Base-by-base conservation (phyloP, 2,797 vertebrate genomes). In the Eremophila alpestris region DNA sequence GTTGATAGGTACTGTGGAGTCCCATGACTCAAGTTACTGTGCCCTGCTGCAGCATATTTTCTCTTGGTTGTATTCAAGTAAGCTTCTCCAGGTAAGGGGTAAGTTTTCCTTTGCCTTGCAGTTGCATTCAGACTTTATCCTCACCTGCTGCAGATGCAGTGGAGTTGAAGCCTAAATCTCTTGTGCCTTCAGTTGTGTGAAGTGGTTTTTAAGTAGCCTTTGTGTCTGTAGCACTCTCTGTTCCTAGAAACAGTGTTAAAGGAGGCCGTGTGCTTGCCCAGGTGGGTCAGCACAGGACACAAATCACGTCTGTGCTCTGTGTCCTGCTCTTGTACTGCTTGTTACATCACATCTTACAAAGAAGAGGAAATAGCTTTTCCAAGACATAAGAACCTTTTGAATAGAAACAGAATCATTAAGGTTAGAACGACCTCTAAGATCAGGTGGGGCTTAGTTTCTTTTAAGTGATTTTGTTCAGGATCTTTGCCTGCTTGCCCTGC, bases 311-410 rank as follows among this genome's bases (percentile, higher is more conserved):
- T 51, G 9, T 67, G 36, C 54, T 68, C 46, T 34, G 36, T 36
- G 43, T 76, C 7, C 23, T 0, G 0, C 15, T 45, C 24, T 22
- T 68, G 14, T 68, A 11, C n/a, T 82, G 71, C 49, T 38, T 16
- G 17, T 77, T 41, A 59, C 46, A 16, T 56, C 19, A 21, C 8
- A 1, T 49, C 38, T 60, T 78, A 21, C 32, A 8, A 34, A 73
- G 69, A 87, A 45, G 13, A 74, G 17, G 14, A 74, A 83, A 41
- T 9, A 58, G 58, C 24, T 90, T 83, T 86, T 83, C 49, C 17
- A 52, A 86, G 27, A 30, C 40, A 15, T 43, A 52, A 83, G 16
- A 77, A 36, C 32, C 10, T 43, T 54, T 69, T 51, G 74, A 65
- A 49, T 27, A 83, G 20, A 18, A 5, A 11, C 14, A 41, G 32